Base-by-base conservation (phyloP, 2,113 vertebrate genomes). In the Perca fluviatilis region DNA sequence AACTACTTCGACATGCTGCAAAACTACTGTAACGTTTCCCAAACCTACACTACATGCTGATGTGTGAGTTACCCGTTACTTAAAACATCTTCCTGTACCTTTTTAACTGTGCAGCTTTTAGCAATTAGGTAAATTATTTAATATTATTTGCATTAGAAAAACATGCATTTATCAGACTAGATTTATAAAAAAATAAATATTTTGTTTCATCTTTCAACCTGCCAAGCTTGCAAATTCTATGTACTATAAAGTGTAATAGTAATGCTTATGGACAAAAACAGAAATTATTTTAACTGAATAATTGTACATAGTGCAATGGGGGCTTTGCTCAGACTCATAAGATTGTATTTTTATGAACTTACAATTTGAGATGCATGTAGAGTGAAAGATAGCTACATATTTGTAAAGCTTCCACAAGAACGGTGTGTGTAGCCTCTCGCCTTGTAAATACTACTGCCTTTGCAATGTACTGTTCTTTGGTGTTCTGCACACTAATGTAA, bases 361-460 rank as follows among this genome's bases (percentile, higher is more conserved):
- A 93, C 90, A 88, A 89, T 95, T 93, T 95, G 85, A 92, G 90
- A 94, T 95, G 96, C 95, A 95, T 96, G 94, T 93, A 96, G 94
- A 91, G 87, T 95, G 94, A 87, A 93, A 88, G 89, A 92, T 94
- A 79, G 86, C 57, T 70, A 92, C 95, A 95, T 95, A 96, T 94
- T 92, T 93, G 80, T 95, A 91, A 95, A 95, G 93, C 91, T 94
- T 95, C 91, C 93, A 93, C 86, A 95, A 92, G 88, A 87, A 93
- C 88, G 88, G 86, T 90, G 91, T 92, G 36, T 94, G 86, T 96
- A 96, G 95, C 93, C 86, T 96, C 96, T 96, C 90, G 91, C 83
- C 73, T 88, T 98, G 97, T 99, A 98, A 97, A 98, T 97, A 97
- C 95, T 94, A 90, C 91, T 68, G 76, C 91, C 95, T 96, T 96